Conservation (phyloP, 1,140 invertebrate genomes). For the Drosophila sproati region DNA sequence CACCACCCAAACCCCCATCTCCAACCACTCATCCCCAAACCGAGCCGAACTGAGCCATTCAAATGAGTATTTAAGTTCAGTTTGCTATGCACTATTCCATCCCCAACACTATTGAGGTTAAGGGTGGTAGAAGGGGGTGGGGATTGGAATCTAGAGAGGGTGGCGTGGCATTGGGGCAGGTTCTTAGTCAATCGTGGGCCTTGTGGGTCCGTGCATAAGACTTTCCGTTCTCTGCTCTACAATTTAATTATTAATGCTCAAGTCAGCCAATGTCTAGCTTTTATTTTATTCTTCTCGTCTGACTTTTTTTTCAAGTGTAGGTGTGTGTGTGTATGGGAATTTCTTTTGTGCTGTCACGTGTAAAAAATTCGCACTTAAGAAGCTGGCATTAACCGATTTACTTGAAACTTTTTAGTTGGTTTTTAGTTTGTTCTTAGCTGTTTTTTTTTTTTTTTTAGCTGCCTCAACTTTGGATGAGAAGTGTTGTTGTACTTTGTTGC, state of each 20-base stretch:
- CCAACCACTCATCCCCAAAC: neutral
- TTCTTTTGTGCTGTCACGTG: constrained; percentile 40
- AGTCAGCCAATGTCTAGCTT: constrained; percentile 62
- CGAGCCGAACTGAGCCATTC: constrained; percentile 41
- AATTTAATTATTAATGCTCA: constrained; percentile 78
- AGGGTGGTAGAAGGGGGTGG: neutral
- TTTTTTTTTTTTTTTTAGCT: neutral
- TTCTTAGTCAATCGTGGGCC: constrained; percentile 20
- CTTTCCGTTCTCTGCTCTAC: constrained; percentile 53
- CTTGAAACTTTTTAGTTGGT: constrained; percentile 32
- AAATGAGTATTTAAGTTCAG: constrained; percentile 70
- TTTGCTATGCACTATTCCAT: constrained; percentile 62
- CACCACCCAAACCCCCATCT: neutral
- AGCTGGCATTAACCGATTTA: constrained; percentile 53
- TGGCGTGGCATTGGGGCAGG: constrained; percentile 20
- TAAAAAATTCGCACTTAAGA: constrained; percentile 61
- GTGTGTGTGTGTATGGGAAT: constrained; percentile 39
- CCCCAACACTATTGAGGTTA: constrained; percentile 20
- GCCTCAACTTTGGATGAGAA: constrained; percentile 19
- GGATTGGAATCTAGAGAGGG: no score
- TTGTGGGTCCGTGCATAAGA: constrained; percentile 55
- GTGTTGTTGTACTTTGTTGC: no score
- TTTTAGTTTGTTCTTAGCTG: constrained; percentile 22
- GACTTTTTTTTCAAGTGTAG: constrained; percentile 56
- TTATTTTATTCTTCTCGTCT: constrained; percentile 24